phyloP scores from a whole-genome alignment of 2,113 vertebrate genomes.

The Oxygymnocypris stewartii region DNA sequence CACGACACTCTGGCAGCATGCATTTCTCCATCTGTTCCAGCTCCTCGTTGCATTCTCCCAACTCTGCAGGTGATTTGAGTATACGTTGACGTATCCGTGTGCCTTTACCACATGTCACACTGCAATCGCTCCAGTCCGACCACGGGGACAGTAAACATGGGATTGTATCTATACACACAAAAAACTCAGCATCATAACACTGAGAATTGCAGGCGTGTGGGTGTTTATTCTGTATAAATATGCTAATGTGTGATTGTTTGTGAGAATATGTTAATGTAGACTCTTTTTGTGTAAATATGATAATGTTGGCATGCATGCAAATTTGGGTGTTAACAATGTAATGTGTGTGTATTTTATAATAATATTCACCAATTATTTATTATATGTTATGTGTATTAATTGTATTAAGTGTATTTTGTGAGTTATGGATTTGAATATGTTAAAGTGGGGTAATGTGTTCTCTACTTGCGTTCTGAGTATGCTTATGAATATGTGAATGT shows the following conservation, averaged over 20 bases:
- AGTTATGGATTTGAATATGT: not conserved
- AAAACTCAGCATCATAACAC: not conserved
- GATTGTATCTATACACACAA: conserved; percentile 84
- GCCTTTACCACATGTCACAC: conserved; percentile 94
- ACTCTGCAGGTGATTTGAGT: conserved; percentile 93
- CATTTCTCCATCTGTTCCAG: conserved; percentile 97
- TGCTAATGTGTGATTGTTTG: not conserved
- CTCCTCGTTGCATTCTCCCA: conserved; percentile 94
- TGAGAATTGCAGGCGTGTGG: not conserved
- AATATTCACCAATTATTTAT: not conserved
- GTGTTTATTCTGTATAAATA: not conserved
- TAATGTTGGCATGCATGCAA: not conserved
- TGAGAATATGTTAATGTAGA: not conserved
- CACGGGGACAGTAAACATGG: conserved; percentile 92
- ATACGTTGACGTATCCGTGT: conserved; percentile 85
- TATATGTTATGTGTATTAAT: not conserved
- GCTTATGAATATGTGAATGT: not conserved
- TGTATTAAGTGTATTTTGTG: not conserved
- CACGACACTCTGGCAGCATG: conserved; percentile 98
- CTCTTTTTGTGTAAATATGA: not conserved
- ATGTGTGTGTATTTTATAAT: not conserved
- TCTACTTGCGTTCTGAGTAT: not conserved
- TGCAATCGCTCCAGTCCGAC: conserved; percentile 99
- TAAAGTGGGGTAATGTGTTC: not conserved
- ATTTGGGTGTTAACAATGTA: not conserved